Base-by-base conservation (phyloP, 2,888 invertebrate species). In the Xestia rhomboidea region DNA sequence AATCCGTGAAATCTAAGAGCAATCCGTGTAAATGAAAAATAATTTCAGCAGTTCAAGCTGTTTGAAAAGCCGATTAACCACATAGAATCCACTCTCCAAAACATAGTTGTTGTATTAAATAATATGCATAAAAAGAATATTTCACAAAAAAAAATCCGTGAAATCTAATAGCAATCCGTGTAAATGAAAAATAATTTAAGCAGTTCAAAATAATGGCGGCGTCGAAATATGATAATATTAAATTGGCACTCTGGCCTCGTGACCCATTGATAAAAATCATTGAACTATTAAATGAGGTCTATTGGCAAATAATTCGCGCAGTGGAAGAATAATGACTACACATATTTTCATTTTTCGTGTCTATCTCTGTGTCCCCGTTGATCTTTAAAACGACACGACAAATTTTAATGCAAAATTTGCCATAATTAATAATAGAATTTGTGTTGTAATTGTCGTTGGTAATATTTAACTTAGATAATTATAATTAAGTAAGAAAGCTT, bases 241-340 rank as follows among this genome's bases (percentile, higher is more conserved):
- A 75, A 85, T 82, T 82, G 86, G 49, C 82, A 72, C 77, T 82
- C 49, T 51, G 49, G 15, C 54, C 21, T 11, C 34, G 21, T 76
- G 77, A 82, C 77, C 83, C 46, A 66, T 77, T 86, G 57, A 82
- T 82, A 72, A 82, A 68, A 85, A 44, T n/a, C 68, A 67, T 69
- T 82, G 86, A 82, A 76, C 83, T 72, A 69, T 66, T 64, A 76
- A 82, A 72, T 51, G 76, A 72, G 82, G 68, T 73, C 34, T 68
- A 84, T 79, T 79, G 46, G 66, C n/a, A 34, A 44, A 24, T 66
- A 49, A 67, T 80, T 63, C 5, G 24, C n/a, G 1, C 18, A 51
- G 15, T 67, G 41, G 27, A 34, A 49, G 8, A 13, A n/a, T 18
- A n/a, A 3, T 68, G 15, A 57, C 27, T 27, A 27, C 13, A n/a